Evolutionary conservation across 2,888 invertebrate genomes (phyloP), one percentile per base, ranked within the genome.

Genomic region (Harpalus rubripes): DNA sequence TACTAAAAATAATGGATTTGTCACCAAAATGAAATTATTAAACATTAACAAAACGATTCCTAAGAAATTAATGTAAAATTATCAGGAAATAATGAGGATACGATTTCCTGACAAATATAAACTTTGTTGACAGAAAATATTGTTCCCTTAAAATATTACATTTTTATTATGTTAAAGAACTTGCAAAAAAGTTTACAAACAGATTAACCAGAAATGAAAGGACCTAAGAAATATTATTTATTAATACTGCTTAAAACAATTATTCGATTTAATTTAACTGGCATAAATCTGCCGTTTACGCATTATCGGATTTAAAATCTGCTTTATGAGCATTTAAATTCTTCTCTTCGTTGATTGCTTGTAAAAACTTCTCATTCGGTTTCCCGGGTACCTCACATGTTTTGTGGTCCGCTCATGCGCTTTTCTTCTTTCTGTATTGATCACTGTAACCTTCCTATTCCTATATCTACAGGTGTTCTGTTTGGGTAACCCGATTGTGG

Each of bases 391-490:
- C 39, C 26, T 68, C 59, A 12, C 63, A 59, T 15, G 68, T 68
- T 39, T 0, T 68, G 39, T 39, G 41, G 76, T 52, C 52, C 22
- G 78, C 78, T 10, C 32, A 56, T 78, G 78, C 58, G 56, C 58
- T 16, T 22, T 56, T 8, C 12, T n/a, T n/a, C 7, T 26, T 78
- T 58, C 78, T 8, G 76, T 78, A 78, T 78, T 78, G 78, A 78
- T 78, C 32, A 78, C 22, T 56, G 52, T 78, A 58, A 78, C 56
- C 78, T 58, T 76, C 12, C 15, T 74, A 44, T 32, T 76, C 7
- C 15, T 74, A 18, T 74, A 74, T 78, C 78, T 58, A 78, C 78
- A 78, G 78, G 78, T 78, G 78, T 78, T 78, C 78, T 58, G 78
- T 58, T 78, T 78, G 32, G 22, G 32, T 78, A 78, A 58, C 58